phyloP scores from a whole-genome alignment of 23 tunicate genomes.

The Oikopleura albicans region DNA sequence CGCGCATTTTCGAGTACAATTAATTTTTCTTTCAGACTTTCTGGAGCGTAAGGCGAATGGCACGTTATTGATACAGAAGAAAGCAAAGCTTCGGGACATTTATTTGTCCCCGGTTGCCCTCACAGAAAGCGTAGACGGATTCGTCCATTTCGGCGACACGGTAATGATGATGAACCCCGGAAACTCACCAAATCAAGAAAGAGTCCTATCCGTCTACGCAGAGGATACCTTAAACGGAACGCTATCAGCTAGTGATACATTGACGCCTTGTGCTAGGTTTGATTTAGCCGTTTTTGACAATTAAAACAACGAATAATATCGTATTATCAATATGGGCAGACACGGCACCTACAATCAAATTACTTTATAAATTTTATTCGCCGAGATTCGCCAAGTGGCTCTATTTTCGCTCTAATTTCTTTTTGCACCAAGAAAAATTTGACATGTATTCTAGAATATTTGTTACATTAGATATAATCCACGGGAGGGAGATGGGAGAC shows the following conservation, averaged over 20 bases:
- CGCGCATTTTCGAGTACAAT: too few relatives aligned
- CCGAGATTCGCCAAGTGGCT: too few relatives aligned
- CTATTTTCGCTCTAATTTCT: too few relatives aligned
- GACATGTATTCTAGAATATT: too few relatives aligned
- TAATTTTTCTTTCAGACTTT: slow-evolving; percentile 35
- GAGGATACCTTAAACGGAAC: slow-evolving; percentile 49
- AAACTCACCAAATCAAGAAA: background rate
- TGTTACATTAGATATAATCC: too few relatives aligned
- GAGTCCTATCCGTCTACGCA: slow-evolving; percentile 30
- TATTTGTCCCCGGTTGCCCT: slow-evolving; percentile 26
- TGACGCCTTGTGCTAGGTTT: slow-evolving; percentile 31
- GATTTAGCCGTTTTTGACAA: too few relatives aligned
- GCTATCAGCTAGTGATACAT: slow-evolving; percentile 27
- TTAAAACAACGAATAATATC: too few relatives aligned
- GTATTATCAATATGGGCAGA: too few relatives aligned
- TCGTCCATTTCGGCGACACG: slow-evolving; percentile 81
- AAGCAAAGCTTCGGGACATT: slow-evolving; percentile 42
- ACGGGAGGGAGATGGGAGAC: too few relatives aligned
- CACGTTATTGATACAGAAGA: slow-evolving; percentile 50
- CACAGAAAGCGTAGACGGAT: slow-evolving; percentile 53
- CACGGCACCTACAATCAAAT: too few relatives aligned
- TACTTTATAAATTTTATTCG: too few relatives aligned
- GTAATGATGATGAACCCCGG: slow-evolving; percentile 87
- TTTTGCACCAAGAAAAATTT: too few relatives aligned
- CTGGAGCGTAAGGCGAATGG: slow-evolving; percentile 62